A percentile compares a stretch with the other conserved stretches of the same genome.
These are phyloP conservation scores for Diploscapter pachys DNA, from an alignment of 1,140 invertebrate genomes.

Conservation along the genomic window DNA sequence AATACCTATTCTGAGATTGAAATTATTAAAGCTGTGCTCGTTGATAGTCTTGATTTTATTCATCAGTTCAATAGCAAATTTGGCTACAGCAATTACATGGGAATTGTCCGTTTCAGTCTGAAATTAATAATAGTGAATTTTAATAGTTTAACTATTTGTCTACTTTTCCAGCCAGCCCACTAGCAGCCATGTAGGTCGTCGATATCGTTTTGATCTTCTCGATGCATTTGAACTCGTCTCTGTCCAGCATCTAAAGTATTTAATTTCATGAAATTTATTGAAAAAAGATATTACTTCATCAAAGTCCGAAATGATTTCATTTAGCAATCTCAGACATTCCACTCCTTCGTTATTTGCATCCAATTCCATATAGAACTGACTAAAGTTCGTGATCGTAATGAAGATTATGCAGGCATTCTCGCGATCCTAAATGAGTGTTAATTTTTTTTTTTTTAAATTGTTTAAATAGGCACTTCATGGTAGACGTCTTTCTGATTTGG, in stretches of 20 bases:
- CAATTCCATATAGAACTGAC: slow-evolving; percentile 89
- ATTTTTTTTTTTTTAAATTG: too few species aligned
- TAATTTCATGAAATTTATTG: slow-evolving; percentile 11
- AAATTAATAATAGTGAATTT: not conserved
- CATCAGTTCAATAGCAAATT: slow-evolving; percentile 83
- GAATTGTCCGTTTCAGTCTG: slow-evolving; percentile 16
- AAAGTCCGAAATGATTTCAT: slow-evolving; percentile 96
- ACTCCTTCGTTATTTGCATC: slow-evolving; percentile 89
- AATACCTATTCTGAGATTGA: slow-evolving; percentile 66
- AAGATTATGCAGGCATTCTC: slow-evolving; percentile 84
- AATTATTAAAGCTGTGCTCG: slow-evolving; percentile 91
- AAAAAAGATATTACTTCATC: slow-evolving; percentile 71
- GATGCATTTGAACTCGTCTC: slow-evolving; percentile 78
- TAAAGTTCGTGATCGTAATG: slow-evolving; percentile 89
- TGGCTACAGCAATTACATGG: slow-evolving; percentile 73
- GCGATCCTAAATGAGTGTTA: slow-evolving; percentile 77
- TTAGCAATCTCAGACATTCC: slow-evolving; percentile 85
- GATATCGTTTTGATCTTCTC: slow-evolving; percentile 97
- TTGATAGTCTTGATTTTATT: slow-evolving; percentile 49
- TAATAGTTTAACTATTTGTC: not conserved
- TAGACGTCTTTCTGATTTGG: slow-evolving; percentile 40
- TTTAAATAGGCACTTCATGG: slow-evolving; percentile 39
- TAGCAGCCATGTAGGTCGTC: slow-evolving; percentile 92
- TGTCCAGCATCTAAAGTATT: slow-evolving; percentile 71
- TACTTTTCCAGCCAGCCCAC: slow-evolving; percentile 68